These are phyloP conservation scores for Acanthosepion pharaonis DNA, from an alignment of 2,888 invertebrate genomes.

Conservation along the genomic window DNA sequence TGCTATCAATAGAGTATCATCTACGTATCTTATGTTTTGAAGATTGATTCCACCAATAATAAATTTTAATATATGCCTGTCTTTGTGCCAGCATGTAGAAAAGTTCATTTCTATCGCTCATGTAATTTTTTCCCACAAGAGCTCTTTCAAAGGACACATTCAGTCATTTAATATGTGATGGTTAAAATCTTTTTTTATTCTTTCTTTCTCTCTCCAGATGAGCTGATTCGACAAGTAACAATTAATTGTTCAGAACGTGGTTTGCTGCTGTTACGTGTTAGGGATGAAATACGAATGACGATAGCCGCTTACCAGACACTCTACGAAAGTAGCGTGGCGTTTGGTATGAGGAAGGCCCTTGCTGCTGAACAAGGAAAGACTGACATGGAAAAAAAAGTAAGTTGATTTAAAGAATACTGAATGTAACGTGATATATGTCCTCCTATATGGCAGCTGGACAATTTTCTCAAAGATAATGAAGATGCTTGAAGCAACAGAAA, in stretches of 20 bases:
- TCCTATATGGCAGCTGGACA: too few relatives aligned
- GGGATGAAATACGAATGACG: constrained; percentile 97
- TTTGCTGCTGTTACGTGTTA: constrained; percentile 89
- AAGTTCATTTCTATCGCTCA: neutral
- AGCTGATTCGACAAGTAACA: constrained; percentile 92
- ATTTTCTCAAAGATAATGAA: too few relatives aligned
- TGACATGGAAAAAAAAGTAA: constrained; percentile 74
- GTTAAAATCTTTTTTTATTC: neutral
- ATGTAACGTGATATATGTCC: too few relatives aligned
- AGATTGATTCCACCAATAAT: too few relatives aligned
- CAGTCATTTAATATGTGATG: neutral
- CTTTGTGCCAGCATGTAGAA: neutral
- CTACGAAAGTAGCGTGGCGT: constrained; percentile 97
- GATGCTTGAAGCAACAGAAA: too few relatives aligned
- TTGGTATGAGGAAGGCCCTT: constrained; percentile 97
- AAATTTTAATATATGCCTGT: neutral
- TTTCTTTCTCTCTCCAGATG: constrained; percentile 78
- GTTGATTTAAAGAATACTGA: neutral
- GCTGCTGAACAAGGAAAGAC: constrained; percentile 90
- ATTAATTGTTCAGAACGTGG: constrained; percentile 98
- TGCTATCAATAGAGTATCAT: too few relatives aligned
- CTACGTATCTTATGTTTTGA: too few relatives aligned
- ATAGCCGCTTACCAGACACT: constrained; percentile 96
- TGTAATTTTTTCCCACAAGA: too few relatives aligned
- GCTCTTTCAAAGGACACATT: neutral